Evolutionary conservation across 2,797 vertebrate species (phyloP), one percentile per base, ranked within the genome.

Genomic region (Takifugu ocellatus): DNA sequence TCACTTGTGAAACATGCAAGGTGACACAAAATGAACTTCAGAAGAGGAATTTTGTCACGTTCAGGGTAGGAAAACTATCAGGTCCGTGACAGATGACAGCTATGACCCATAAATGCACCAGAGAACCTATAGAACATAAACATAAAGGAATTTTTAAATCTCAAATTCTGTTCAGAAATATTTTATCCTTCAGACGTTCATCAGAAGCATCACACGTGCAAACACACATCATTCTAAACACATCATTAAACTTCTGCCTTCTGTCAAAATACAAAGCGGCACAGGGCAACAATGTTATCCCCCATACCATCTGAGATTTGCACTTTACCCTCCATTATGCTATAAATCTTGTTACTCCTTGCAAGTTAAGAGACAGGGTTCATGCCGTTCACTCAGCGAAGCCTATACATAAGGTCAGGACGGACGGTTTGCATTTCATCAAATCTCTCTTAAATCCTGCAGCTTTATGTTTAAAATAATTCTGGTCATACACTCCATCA

Each of bases 231-330:
- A 39, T 39, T 39, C 36, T 12, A 39, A 39, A 39, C 12, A 39
- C 36, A 5, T 39, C 12, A 69, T 69, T 68, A 80, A 84, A 81
- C 45, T 70, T 85, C 74, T 84, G 84, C 82, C 59, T 54, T 59
- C 73, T 77, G 73, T 76, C 83, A 64, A 55, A 51, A 70, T 65
- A 53, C 56, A 62, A 70, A 71, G 50, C 42, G 58, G 59, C 67
- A 60, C 53, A 56, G 62, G 66, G 27, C 64, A 43, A 55, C 65
- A 63, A 70, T 69, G 70, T 72, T 79, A 78, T 75, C 55, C 49
- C 44, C 16, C 0, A 33, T 60, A 54, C 71, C 77, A 68, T 59
- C 4, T 46, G 66, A 59, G 72, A 68, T 74, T 79, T 75, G 31
- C 56, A 72, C 65, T 64, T 50, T 70, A 33, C 51, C 78, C 70